Base-by-base conservation (phyloP, 2,888 invertebrate species). In the Catocala fraxini region DNA sequence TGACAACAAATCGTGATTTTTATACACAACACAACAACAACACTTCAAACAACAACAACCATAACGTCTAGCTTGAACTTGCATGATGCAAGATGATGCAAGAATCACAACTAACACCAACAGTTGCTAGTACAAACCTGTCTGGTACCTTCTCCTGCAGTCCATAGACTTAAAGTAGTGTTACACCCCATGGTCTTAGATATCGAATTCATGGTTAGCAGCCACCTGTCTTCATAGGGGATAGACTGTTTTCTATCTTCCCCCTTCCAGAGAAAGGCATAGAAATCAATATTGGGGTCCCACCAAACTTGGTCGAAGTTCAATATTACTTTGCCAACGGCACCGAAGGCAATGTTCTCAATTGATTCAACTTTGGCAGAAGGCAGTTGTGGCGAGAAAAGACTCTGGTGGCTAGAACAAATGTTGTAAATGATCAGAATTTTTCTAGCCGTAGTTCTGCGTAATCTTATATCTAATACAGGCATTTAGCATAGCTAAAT, bases 321-420 rank as follows among this genome's bases (percentile, higher is more conserved):
- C 0, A 97, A 75, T 57, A 95, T 95, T 13, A 97, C 95, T 89
- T 97, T 97, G 65, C 96, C 95, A 5, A 96, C 95, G 0, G 95
- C 94, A 0, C 97, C 97, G 68, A 96, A 95, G 0, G 95, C 95
- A 42, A 97, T 81, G 15, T 90, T 90, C 83, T 96, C 77, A 51
- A 97, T 96, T 1, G 95, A 93, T 10, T 88, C 86, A 0, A 90
- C 68, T 88, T 97, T 97, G 4, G 82, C 78, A 10, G 80, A 61
- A 0, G 96, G 95, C 35, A 97, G 82, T 3, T 87, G 72, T 0
- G 97, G 97, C 4, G 83, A 74, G 80, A 97, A 97, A 25, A 96
- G 69, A 0, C 82, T 83, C 7, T 85, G 66, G 66, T 95, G 86
- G 59, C 94, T 92, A 70, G 11, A 55, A 55, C 15, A 47, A 41